Evolutionary conservation across 1,140 invertebrate species (phyloP).

Genomic region (Caenorhabditis latens): DNA sequence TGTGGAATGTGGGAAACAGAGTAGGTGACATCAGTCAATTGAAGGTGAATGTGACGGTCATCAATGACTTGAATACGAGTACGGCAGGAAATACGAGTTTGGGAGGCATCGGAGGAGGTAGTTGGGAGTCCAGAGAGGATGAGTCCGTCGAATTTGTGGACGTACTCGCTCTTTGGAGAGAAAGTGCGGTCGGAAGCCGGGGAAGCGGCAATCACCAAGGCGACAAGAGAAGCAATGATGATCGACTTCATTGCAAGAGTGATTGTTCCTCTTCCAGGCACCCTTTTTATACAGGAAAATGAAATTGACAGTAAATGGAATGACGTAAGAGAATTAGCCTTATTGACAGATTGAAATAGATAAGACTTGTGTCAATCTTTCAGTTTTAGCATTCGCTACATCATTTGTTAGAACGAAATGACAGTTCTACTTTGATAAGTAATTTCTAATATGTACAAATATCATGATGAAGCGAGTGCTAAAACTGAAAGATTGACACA

Average conservation of each 20-base stretch:
- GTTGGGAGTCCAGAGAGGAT: conserved; percentile 50
- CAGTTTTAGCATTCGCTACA: neutral
- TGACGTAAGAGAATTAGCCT: neutral
- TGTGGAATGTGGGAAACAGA: conserved; percentile 55
- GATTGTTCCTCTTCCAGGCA: neutral
- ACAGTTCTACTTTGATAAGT: neutral
- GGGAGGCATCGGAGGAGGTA: conserved; percentile 37
- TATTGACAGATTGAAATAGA: neutral
- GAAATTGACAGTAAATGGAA: neutral
- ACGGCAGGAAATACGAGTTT: conserved; percentile 48
- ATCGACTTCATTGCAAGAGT: conserved; percentile 44
- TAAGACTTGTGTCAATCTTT: neutral
- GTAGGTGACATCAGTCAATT: conserved; percentile 23
- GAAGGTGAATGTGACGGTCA: conserved; percentile 43
- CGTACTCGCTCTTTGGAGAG: conserved; percentile 57
- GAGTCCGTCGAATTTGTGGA: conserved; percentile 42
- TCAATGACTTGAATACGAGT: conserved; percentile 42
- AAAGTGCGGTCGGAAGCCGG: conserved; percentile 48
- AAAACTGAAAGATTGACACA: neutral
- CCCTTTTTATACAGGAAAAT: conserved; percentile 18
- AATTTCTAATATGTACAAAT: neutral
- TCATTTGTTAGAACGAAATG: no score
- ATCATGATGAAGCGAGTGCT: neutral
- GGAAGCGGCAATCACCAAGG: conserved; percentile 20
- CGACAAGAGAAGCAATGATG: conserved; percentile 36